Conservation (phyloP, 2,888 invertebrate genomes). For the Caradrina kadenii region DNA sequence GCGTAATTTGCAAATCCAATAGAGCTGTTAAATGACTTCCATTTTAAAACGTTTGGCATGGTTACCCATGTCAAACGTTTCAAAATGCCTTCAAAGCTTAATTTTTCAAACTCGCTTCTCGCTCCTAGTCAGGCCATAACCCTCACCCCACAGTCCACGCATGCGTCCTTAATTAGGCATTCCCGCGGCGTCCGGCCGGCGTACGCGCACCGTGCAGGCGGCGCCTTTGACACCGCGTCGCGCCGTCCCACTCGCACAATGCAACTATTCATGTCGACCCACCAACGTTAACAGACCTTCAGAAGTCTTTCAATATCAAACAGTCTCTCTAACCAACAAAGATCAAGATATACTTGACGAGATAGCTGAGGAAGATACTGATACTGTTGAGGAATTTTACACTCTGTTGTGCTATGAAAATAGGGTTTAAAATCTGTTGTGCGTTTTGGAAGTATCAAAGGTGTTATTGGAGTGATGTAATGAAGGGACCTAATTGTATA, state of each 20-base stretch:
- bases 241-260: constrained; percentile 86
- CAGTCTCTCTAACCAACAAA: constrained; percentile 68
- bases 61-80: neutral
- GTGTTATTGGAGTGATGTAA: constrained; percentile 90
- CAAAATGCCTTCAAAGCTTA: neutral
- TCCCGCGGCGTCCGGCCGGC: constrained; percentile 87
- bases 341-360: constrained; percentile 70
- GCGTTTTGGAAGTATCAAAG: constrained; percentile 74
- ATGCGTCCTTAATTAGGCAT: constrained; percentile 90
- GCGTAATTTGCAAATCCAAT: neutral
- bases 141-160: constrained; percentile 81
- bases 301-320: constrained; percentile 84
- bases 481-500: constrained; percentile 89
- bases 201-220: constrained; percentile 85
- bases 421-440: constrained; percentile 62
- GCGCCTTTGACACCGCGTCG: constrained; percentile 83
- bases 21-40: neutral
- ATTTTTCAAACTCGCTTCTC: constrained; percentile 34
- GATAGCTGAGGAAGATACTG: constrained; percentile 73
- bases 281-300: constrained; percentile 68
- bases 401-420: constrained; percentile 20
- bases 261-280: constrained; percentile 83
- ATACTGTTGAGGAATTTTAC: constrained; percentile 42
- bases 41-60: neutral
- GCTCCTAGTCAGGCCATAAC: constrained; percentile 42